phyloP scores from a whole-genome alignment of 92 coral and sea anemone genomes.

The Bergia sp. region DNA sequence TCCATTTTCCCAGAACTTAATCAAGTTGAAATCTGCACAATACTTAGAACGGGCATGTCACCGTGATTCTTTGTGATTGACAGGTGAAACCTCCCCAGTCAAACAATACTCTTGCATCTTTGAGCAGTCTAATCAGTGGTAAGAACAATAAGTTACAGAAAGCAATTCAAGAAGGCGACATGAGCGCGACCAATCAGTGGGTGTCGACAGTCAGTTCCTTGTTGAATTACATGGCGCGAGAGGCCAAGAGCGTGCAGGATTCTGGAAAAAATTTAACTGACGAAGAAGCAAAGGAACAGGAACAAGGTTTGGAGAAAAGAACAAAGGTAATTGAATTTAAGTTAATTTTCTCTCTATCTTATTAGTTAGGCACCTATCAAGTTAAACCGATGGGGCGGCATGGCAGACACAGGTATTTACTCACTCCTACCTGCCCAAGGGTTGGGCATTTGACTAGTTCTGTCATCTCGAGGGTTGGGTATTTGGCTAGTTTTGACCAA shows the following conservation, averaged over 20 bases:
- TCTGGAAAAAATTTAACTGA: conserved; percentile 25
- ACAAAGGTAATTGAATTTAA: background rate
- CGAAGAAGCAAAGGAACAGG: background rate
- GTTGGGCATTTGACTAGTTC: too few relatives aligned
- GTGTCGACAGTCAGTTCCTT: conserved; percentile 51
- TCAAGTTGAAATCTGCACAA: too few relatives aligned
- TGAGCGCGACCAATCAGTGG: conserved; percentile 48
- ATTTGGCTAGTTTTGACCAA: too few relatives aligned
- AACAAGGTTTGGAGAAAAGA: conserved; percentile 9
- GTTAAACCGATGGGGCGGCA: too few relatives aligned
- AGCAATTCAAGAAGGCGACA: conserved; percentile 61
- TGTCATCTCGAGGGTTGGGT: too few relatives aligned
- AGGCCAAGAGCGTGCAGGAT: conserved; percentile 1
- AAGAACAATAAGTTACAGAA: conserved; percentile 42
- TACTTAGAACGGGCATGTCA: too few relatives aligned
- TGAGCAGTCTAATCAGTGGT: conserved; percentile 16
- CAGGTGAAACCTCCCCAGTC: background rate
- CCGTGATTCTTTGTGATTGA: background rate
- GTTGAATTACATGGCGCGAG: conserved; percentile 51
- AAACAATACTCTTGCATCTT: background rate
- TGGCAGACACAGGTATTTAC: background rate
- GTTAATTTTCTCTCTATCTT: background rate
- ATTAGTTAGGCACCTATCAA: too few relatives aligned
- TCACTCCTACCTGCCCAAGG: too few relatives aligned
- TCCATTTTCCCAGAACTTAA: too few relatives aligned